phyloP scores from a whole-genome alignment of 2,113 vertebrate species.

The Montifringilla adamsi region DNA sequence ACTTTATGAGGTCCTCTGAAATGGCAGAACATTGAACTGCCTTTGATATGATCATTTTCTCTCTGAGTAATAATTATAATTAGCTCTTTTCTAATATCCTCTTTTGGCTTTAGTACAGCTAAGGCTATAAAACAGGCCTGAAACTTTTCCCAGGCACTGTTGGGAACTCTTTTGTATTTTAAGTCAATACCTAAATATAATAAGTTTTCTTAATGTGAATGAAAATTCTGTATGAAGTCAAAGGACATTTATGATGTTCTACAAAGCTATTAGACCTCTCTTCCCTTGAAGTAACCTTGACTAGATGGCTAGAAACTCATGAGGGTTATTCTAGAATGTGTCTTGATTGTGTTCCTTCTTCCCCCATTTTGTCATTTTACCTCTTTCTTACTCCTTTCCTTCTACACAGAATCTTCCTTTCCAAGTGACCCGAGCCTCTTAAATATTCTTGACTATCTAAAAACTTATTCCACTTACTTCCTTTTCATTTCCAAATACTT shows the following conservation, averaged over 20 bases:
- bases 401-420: not conserved
- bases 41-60: constrained; percentile 51
- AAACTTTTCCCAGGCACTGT: constrained; percentile 16
- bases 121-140: constrained; percentile 42
- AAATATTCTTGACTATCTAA: not conserved
- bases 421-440: not conserved
- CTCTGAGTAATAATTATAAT: constrained; percentile 55
- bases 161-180: constrained; percentile 27
- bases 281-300: not conserved
- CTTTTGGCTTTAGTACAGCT: constrained; percentile 41
- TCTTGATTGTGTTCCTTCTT: not conserved
- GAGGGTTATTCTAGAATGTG: not conserved
- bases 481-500: not conserved
- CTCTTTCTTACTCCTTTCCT: not conserved
- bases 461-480: not conserved
- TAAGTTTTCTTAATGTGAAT: constrained; percentile 14
- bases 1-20: constrained; percentile 15
- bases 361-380: not conserved
- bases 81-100: constrained; percentile 52
- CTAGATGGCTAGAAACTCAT: not conserved
- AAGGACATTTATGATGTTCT: not conserved
- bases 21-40: constrained; percentile 30
- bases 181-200: constrained; percentile 47
- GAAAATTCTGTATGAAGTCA: not conserved
- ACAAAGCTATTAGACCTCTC: not conserved